Conservation (phyloP, 1,140 invertebrate genomes). For the Mesaphorura yosii region DNA sequence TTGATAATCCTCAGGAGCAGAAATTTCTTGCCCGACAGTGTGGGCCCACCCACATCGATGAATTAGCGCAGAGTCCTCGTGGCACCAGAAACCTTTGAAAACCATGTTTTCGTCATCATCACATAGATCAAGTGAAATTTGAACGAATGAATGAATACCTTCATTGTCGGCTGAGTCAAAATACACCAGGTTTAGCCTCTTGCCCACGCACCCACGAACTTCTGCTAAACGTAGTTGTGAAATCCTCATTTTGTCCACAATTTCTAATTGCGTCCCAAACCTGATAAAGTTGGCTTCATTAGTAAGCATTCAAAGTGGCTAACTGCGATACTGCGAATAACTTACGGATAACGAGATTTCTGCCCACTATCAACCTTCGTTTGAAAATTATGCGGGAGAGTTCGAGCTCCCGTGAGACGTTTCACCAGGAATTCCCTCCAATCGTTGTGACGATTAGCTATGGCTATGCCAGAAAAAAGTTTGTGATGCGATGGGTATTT, state of each 20-base stretch:
- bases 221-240: constrained; percentile 83
- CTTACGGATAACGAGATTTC: constrained; percentile 60
- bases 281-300: too few species aligned
- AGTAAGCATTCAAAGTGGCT: too few species aligned
- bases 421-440: constrained; percentile 92
- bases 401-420: constrained; percentile 79
- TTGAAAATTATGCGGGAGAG: constrained; percentile 81
- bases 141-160: constrained; percentile 39
- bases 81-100: constrained; percentile 68
- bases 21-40: constrained; percentile 65
- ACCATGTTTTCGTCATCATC: neutral
- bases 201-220: constrained; percentile 79
- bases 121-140: neutral
- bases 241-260: constrained; percentile 90
- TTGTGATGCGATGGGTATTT: neutral
- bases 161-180: constrained; percentile 66
- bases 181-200: constrained; percentile 79
- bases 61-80: constrained; percentile 84
- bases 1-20: constrained; percentile 63
- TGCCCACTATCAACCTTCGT: constrained; percentile 71
- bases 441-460: constrained; percentile 82
- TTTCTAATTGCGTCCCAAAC: constrained; percentile 73
- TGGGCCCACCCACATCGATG: constrained; percentile 91
- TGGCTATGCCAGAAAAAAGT: constrained; percentile 38
- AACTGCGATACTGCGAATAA: too few species aligned